Evolutionary conservation across 2,797 vertebrate species (phyloP).

Genomic region (Semotilus atromaculatus): DNA sequence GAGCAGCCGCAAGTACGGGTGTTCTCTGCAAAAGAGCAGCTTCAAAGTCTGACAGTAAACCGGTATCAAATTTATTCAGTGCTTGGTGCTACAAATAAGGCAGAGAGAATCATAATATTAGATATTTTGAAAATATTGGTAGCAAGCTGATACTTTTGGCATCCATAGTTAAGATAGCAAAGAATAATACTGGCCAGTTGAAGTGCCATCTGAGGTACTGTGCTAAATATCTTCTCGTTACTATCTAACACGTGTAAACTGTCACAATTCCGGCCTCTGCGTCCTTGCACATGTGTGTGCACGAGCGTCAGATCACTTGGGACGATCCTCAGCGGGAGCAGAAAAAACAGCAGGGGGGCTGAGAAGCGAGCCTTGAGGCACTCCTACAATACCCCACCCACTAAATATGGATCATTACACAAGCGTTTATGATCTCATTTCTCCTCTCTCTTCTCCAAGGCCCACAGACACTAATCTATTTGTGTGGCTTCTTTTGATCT

Average conservation of each 20-base stretch:
- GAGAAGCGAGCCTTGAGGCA: constrained; percentile 37
- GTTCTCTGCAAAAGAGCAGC: neutral
- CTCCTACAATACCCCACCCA: constrained; percentile 29
- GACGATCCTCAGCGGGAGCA: constrained; percentile 40
- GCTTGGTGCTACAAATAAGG: neutral
- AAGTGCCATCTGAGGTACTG: neutral
- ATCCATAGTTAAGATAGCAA: neutral
- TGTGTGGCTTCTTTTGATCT: constrained; percentile 48
- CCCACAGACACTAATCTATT: constrained; percentile 48
- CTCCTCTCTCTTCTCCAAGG: constrained; percentile 29
- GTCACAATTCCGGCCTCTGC: neutral
- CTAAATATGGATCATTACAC: constrained; percentile 59
- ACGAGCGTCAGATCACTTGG: constrained; percentile 43
- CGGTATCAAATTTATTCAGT: neutral
- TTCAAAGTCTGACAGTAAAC: neutral
- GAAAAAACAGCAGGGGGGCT: constrained; percentile 52
- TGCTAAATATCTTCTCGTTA: neutral
- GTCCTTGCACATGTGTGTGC: neutral
- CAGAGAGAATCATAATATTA: neutral
- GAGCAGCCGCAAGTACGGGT: neutral
- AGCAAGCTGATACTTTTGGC: neutral
- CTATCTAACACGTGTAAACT: neutral
- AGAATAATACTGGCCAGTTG: neutral
- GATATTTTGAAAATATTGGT: neutral
- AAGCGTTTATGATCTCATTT: constrained; percentile 43